Evolutionary conservation across 2,888 invertebrate species (phyloP).

Genomic region (Acleris laterana): DNA sequence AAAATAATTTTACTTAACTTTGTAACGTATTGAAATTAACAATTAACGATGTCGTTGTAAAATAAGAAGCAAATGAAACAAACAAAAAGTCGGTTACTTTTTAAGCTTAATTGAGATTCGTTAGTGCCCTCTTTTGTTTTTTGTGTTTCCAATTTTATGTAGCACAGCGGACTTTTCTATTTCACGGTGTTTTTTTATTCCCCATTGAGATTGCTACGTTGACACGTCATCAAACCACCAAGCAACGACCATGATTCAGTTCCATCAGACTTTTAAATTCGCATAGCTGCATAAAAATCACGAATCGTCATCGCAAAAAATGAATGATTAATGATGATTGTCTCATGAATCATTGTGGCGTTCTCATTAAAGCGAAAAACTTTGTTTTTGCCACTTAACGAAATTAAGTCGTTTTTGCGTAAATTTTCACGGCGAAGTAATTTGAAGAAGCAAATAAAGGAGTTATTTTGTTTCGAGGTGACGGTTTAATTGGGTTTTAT

Average conservation of each 20-base stretch:
- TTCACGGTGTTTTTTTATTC: too few relatives aligned
- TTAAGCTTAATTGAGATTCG: too few relatives aligned
- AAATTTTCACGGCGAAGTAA: slow-evolving; percentile 20
- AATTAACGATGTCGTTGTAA: too few relatives aligned
- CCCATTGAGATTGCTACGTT: neutral
- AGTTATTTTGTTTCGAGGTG: slow-evolving; percentile 32
- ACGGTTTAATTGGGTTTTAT: slow-evolving; percentile 32
- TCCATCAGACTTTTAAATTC: slow-evolving; percentile 30
- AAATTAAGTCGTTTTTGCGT: slow-evolving; percentile 31
- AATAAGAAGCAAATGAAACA: too few relatives aligned
- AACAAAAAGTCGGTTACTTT: too few relatives aligned
- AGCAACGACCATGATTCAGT: slow-evolving; percentile 26
- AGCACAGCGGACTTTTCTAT: too few relatives aligned
- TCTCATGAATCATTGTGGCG: slow-evolving; percentile 30
- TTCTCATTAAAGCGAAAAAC: slow-evolving; percentile 32
- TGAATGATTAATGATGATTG: slow-evolving; percentile 35
- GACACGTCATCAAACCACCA: slow-evolving; percentile 2
- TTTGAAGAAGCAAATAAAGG: slow-evolving; percentile 15
- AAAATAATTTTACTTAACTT: too few relatives aligned
- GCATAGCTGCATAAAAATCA: slow-evolving; percentile 30
- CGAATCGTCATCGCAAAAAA: slow-evolving; percentile 35
- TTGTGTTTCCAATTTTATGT: too few relatives aligned
- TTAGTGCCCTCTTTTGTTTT: too few relatives aligned
- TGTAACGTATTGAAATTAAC: too few relatives aligned
- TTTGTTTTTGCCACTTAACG: slow-evolving; percentile 32